A percentile compares a stretch with the other conserved stretches of the same genome.
Evolutionary conservation across 53 echinoderm and acorn worm species (phyloP).

Genomic region (Zoroaster sp.): DNA sequence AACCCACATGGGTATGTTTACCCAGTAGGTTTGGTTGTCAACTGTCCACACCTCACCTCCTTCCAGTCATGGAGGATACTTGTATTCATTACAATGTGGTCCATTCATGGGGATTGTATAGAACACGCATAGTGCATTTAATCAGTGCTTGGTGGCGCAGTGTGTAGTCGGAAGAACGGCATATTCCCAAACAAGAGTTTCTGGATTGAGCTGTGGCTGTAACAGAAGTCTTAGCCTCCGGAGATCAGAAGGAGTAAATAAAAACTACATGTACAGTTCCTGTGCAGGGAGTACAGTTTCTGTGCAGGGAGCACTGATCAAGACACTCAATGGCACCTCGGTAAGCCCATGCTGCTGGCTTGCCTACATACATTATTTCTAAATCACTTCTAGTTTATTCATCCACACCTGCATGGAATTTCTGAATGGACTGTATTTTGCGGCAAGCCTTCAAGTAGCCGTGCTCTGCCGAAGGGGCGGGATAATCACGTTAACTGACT

Average conservation of each 20-base stretch:
- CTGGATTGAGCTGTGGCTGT: neutral
- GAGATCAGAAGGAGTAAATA: neutral
- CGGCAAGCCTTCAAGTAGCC: neutral
- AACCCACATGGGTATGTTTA: conserved; percentile 11
- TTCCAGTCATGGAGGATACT: neutral
- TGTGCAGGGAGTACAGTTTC: neutral
- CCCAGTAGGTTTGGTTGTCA: neutral
- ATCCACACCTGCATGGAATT: conserved; percentile 28
- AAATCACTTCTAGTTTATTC: neutral
- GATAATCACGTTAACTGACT: conserved; percentile 33
- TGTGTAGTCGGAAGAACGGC: neutral
- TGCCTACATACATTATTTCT: neutral
- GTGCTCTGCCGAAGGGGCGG: neutral
- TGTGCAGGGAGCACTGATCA: neutral
- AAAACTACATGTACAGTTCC: neutral
- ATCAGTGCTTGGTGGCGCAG: neutral
- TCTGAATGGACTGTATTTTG: neutral
- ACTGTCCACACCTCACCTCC: neutral
- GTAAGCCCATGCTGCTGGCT: neutral
- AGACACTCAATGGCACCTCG: conserved; percentile 32
- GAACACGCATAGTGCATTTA: conserved; percentile 19
- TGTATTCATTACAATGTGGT: neutral
- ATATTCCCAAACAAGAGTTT: neutral
- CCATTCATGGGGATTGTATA: neutral
- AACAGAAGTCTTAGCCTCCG: neutral